A percentile compares a stretch with the other conserved stretches of the same genome.
Conservation (phyloP, 2,113 vertebrate genomes). For the Brachyhypopomus occidentalis region DNA sequence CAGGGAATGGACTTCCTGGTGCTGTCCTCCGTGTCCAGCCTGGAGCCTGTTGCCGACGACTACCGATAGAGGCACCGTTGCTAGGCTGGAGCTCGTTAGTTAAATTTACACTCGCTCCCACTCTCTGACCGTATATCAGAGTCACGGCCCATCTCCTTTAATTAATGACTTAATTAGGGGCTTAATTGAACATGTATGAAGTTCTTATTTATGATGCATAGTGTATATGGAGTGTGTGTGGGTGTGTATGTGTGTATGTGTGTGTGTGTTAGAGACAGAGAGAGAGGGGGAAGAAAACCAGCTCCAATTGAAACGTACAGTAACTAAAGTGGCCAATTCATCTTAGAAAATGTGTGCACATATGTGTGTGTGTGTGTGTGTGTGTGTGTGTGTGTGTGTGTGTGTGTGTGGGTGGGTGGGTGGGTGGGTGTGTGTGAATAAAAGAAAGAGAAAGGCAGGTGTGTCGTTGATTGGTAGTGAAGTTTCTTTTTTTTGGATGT, state of each 20-base stretch:
- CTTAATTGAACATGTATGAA: conserved; percentile 62
- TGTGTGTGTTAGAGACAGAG: conserved; percentile 22
- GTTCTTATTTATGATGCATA: conserved; percentile 52
- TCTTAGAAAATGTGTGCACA: conserved; percentile 11
- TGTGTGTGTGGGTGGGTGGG: not conserved
- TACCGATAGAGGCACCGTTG: not conserved
- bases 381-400: not conserved
- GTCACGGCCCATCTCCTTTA: conserved; percentile 51
- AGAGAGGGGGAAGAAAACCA: conserved; percentile 11
- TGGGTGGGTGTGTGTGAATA: not conserved
- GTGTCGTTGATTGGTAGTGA: conserved; percentile 12
- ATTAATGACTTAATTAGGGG: conserved; percentile 61
- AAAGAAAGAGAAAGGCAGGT: not conserved
- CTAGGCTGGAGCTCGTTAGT: conserved; percentile 40
- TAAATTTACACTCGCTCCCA: conserved; percentile 49
- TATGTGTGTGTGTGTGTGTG: not conserved
- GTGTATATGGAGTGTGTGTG: conserved; percentile 8
- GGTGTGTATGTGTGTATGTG: not conserved
- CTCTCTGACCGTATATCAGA: conserved; percentile 50
- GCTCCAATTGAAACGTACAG: not conserved
- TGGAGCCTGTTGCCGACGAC: not conserved
- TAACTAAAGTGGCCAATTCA: conserved; percentile 7
- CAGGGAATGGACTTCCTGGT: not conserved
- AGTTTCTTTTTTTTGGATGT: not conserved
- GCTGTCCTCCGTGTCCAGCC: not conserved